These are phyloP conservation scores for Lasiurus cinereus DNA, from an alignment of 2,113 vertebrate genomes.

Conservation along the genomic window DNA sequence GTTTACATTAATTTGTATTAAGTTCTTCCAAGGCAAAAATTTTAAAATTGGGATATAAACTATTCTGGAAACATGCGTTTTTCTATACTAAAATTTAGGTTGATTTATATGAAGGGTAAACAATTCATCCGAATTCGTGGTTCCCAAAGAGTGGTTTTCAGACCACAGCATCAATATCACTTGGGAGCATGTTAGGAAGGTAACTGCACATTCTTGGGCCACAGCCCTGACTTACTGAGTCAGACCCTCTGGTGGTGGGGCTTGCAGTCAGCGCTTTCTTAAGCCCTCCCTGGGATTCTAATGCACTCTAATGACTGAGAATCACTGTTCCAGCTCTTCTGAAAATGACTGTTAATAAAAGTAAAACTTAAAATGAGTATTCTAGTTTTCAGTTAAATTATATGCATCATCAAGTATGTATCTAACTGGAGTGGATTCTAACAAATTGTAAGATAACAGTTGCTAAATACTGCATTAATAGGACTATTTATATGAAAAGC, in stretches of 20 bases:
- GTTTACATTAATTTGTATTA: not conserved
- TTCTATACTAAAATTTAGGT: constrained; percentile 5
- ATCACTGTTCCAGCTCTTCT: not conserved
- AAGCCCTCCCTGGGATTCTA: not conserved
- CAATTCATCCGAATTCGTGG: not conserved
- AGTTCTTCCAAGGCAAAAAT: not conserved
- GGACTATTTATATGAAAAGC: not conserved
- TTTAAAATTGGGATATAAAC: not conserved
- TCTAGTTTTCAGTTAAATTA: constrained; percentile 50
- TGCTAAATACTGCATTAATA: not conserved
- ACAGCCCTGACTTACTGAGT: not conserved
- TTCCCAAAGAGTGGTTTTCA: not conserved
- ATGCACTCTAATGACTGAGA: not conserved
- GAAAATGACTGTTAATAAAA: constrained; percentile 35
- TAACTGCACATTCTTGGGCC: not conserved
- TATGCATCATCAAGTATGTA: not conserved
- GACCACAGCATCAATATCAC: not conserved
- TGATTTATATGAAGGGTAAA: not conserved
- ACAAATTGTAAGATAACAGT: not conserved
- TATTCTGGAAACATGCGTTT: not conserved
- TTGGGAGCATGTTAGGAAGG: not conserved
- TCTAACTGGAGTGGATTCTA: not conserved
- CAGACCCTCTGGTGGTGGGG: not conserved
- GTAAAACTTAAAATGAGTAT: not conserved
- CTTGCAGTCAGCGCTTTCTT: not conserved